Base-by-base conservation (phyloP, 2,888 invertebrate species). In the Hermaeophaga mercurialis region DNA sequence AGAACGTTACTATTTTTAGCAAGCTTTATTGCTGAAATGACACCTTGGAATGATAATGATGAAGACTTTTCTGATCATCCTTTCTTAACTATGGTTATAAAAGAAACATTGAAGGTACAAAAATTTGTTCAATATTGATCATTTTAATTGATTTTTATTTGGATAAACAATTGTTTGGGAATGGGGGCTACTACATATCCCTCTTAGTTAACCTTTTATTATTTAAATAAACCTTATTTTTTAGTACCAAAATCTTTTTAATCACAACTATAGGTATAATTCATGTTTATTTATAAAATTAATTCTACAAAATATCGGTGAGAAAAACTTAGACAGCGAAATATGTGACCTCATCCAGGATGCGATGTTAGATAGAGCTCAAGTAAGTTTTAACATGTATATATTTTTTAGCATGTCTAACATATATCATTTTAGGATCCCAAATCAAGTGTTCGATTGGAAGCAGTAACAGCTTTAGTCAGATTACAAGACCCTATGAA, bases 401-500 rank as follows among this genome's bases (percentile, higher is more conserved):
- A 6, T 28, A 28, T 7, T 7, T 28, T 6, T 24, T 6, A 24
- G 8, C 5, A 24, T 6, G 24, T 6, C 4, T 6, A 24, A 24
- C 8, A 24, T 24, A 24, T 28, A 48, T 45, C 34, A 24, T 28
- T 28, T 53, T 8, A 28, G 28, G 28, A 28, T 28, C 83, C 85
- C 3, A 85, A 88, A 33, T 83, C 89, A 0, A 83, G 85, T 45
- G 90, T 95, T 2, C 81, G 94, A 18, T 85, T 88, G 14, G 88
- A 92, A 67, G 93, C 94, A 0, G 87, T 91, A 0, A 76, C 86
- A 26, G 91, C 92, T 0, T 78, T 94, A 39, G 85, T 88, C 38
- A 81, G 93, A 3, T 79, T 95, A 0, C 95, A 95, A 75, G 87
- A 90, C 65, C 92, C 93, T 0, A 22, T 80, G 41, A 86, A 90